phyloP scores from a whole-genome alignment of 2,888 invertebrate species.

The Hirtodrosophila histrioides region DNA sequence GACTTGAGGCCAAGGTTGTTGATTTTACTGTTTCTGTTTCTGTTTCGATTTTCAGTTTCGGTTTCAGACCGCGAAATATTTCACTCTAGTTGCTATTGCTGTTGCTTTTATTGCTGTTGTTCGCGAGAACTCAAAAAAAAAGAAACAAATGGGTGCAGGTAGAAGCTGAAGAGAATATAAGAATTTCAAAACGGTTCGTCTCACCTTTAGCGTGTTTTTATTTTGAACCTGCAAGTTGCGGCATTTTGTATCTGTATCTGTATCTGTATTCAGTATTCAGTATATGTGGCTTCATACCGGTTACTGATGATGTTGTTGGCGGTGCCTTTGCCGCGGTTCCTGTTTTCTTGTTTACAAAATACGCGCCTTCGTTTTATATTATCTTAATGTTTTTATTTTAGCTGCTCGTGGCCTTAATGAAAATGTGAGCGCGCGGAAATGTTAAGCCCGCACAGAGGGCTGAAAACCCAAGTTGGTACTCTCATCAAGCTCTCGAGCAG shows the following conservation, averaged over 20 bases:
- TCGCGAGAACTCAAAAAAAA: constrained; percentile 35
- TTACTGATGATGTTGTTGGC: constrained; percentile 41
- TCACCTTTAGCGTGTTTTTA: constrained; percentile 37
- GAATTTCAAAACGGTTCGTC: constrained; percentile 57
- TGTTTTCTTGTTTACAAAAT: constrained; percentile 71
- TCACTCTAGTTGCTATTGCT: constrained; percentile 20
- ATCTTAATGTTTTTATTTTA: constrained; percentile 16
- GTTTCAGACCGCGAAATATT: constrained; percentile 50
- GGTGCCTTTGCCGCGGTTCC: constrained; percentile 42
- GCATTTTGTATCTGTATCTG: constrained; percentile 63
- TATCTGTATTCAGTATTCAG: constrained; percentile 22
- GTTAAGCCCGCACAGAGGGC: constrained; percentile 26
- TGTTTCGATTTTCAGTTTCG: constrained; percentile 53
- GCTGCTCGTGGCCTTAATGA: constrained; percentile 40
- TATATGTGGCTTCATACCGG: constrained; percentile 46
- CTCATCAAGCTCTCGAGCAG: constrained; percentile 31
- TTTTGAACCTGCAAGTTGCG: constrained; percentile 62
- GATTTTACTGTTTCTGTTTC: constrained; percentile 30
- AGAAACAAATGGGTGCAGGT: constrained; percentile 58
- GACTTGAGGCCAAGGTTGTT: constrained; percentile 73
- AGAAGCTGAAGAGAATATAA: constrained; percentile 43
- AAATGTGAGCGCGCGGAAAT: constrained; percentile 44
- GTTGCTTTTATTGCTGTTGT: constrained; percentile 19
- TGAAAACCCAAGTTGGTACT: constrained; percentile 18
- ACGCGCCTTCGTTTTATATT: constrained; percentile 44